Conservation (phyloP, 35 echinoderm and acorn worm species). For the Ptychodera flava region DNA sequence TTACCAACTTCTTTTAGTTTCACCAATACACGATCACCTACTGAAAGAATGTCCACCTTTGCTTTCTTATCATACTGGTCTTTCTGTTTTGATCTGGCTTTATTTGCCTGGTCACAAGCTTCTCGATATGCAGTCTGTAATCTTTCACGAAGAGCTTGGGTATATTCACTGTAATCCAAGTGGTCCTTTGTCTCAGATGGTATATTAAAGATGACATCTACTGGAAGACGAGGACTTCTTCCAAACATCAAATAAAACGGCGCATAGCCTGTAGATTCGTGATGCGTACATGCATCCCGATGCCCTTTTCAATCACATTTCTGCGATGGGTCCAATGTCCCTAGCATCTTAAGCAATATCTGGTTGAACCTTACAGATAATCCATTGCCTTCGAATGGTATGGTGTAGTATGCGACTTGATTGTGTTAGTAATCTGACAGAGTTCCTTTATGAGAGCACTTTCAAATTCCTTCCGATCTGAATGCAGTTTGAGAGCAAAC, state of each 20-base stretch:
- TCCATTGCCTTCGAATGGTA: neutral
- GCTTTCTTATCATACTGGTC: constrained; percentile 19
- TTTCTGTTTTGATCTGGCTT: constrained; percentile 22
- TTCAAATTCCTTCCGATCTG: constrained; percentile 40
- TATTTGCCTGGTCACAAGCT: constrained; percentile 13
- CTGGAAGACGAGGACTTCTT: constrained; percentile 6
- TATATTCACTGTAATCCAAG: neutral
- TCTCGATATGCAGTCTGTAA: constrained; percentile 13
- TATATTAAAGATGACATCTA: constrained; percentile 32
- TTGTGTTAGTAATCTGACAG: too few relatives aligned
- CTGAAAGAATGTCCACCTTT: neutral
- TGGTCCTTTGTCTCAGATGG: too few relatives aligned
- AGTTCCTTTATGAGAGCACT: constrained; percentile 30
- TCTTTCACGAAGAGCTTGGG: neutral
- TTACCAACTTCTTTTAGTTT: constrained; percentile 29
- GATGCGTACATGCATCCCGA: neutral
- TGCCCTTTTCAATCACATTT: constrained; percentile 15
- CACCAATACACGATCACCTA: constrained; percentile 21
- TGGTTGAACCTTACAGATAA: constrained; percentile 19
- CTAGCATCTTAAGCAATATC: constrained; percentile 28
- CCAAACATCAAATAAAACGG: constrained; percentile 34
- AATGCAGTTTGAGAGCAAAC: constrained; percentile 30
- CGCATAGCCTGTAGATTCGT: constrained; percentile 34
- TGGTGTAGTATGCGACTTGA: neutral
- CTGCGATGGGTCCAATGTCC: constrained; percentile 11